These are phyloP conservation scores for Motacilla alba DNA, from an alignment of 2,113 vertebrate genomes.

Conservation along the genomic window DNA sequence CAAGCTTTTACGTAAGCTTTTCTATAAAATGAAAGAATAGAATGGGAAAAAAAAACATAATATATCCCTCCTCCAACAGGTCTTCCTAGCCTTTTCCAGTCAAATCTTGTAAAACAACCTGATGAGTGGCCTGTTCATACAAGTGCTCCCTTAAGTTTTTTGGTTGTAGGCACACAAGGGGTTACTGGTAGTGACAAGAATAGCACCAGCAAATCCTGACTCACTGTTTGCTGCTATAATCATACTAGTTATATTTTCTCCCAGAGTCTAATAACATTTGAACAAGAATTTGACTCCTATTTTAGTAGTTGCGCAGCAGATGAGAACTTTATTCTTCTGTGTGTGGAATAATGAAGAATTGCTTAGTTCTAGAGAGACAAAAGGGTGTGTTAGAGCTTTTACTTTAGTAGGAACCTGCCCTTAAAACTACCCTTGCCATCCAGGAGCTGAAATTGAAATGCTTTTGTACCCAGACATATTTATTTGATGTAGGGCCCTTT, in stretches of 20 bases:
- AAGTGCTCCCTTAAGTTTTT: not conserved
- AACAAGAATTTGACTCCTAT: not conserved
- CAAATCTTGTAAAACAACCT: not conserved
- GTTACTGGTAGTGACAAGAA: conserved; percentile 23
- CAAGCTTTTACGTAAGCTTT: not conserved
- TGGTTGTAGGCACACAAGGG: not conserved
- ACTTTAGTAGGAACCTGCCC: not conserved
- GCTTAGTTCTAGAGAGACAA: not conserved
- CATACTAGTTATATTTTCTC: not conserved
- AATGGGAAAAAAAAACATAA: not conserved
- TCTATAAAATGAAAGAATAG: not conserved
- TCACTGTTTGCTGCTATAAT: conserved; percentile 15
- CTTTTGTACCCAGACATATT: not conserved
- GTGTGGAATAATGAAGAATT: not conserved
- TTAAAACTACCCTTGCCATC: not conserved
- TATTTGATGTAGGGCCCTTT: not conserved
- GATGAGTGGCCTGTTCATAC: not conserved
- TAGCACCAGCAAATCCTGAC: conserved; percentile 29
- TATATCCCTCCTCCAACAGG: fast-evolving
- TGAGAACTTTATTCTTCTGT: not conserved
- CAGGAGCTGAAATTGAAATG: not conserved
- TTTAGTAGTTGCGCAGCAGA: not conserved
- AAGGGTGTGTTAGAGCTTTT: not conserved
- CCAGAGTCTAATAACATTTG: not conserved
- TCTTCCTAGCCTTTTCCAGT: not conserved